A percentile compares a stretch with the other conserved stretches of the same genome.
These are phyloP conservation scores for Dasyurus viverrinus DNA, from an alignment of 2,113 vertebrate species.

Conservation along the genomic window DNA sequence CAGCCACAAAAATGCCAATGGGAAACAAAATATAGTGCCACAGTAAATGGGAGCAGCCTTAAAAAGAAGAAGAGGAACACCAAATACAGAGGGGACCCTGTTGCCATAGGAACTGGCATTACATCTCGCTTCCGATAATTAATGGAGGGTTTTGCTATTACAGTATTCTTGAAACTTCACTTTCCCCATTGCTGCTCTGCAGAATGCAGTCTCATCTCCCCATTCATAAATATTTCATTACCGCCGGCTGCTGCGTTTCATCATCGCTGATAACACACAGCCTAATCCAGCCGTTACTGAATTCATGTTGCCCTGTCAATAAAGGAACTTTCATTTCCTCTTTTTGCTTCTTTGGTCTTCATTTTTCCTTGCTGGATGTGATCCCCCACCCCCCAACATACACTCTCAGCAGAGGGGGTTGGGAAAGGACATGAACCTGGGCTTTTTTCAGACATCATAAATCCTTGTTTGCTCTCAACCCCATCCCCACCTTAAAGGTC, in stretches of 20 bases:
- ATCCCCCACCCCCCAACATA: neutral
- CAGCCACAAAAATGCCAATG: constrained; percentile 47
- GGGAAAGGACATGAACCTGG: accelerated
- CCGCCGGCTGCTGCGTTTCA: constrained; percentile 83
- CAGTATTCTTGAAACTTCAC: constrained; percentile 84
- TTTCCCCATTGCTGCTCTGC: constrained; percentile 85
- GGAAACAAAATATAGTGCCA: constrained; percentile 61
- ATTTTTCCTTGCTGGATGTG: constrained; percentile 58
- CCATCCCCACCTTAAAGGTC: neutral
- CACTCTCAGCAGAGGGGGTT: neutral
- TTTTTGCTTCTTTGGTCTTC: constrained; percentile 60
- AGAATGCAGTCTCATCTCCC: constrained; percentile 86
- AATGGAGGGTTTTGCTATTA: constrained; percentile 88
- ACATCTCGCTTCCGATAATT: constrained; percentile 87
- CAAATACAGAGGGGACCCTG: constrained; percentile 84
- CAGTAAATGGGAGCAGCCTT: constrained; percentile 69
- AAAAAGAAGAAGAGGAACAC: constrained; percentile 63
- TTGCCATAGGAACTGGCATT: constrained; percentile 88
- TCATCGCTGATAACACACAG: constrained; percentile 73
- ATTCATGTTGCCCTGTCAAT: constrained; percentile 69
- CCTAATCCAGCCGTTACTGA: constrained; percentile 77
- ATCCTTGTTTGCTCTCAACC: accelerated
- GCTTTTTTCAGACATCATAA: neutral
- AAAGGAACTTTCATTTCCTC: constrained; percentile 64
- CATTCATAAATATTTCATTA: constrained; percentile 92